phyloP scores from a whole-genome alignment of 1,140 invertebrate genomes.

The Trachymyrmex septentrionalis region DNA sequence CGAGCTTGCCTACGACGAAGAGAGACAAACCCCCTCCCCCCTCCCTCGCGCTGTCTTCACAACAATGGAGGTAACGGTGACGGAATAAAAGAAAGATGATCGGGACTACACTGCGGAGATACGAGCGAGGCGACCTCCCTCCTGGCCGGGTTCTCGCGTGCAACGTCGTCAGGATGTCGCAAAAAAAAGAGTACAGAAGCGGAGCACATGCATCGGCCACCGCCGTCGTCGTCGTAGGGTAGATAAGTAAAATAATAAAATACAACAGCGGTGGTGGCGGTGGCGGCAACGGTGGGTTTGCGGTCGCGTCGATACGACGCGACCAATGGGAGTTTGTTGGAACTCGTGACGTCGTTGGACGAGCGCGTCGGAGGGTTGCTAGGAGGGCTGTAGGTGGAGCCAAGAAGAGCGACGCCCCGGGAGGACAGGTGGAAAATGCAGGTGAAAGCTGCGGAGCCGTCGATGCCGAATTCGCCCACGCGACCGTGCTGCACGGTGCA shows the following conservation, averaged over 20 bases:
- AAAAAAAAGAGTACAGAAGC: slow-evolving; percentile 52
- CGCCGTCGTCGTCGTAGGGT: slow-evolving; percentile 51
- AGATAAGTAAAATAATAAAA: slow-evolving; percentile 83
- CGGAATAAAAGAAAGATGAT: slow-evolving; percentile 54
- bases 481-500: slow-evolving; percentile 60
- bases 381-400: slow-evolving; percentile 82
- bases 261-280: slow-evolving; percentile 68
- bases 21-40: slow-evolving; percentile 6
- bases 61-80: not conserved
- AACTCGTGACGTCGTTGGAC: slow-evolving; percentile 80
- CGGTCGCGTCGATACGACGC: slow-evolving; percentile 76
- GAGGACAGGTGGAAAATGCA: slow-evolving; percentile 82
- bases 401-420: slow-evolving; percentile 78
- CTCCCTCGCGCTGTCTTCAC: not conserved
- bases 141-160: slow-evolving; percentile 40
- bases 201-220: slow-evolving; percentile 70
- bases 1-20: slow-evolving; percentile 23
- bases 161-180: slow-evolving; percentile 46
- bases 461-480: slow-evolving; percentile 72
- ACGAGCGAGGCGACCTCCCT: slow-evolving; percentile 32
- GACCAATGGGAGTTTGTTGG: slow-evolving; percentile 77
- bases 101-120: slow-evolving; percentile 42
- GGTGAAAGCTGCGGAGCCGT: slow-evolving; percentile 75
- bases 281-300: slow-evolving; percentile 58
- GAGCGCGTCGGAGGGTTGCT: slow-evolving; percentile 73